Base-by-base conservation (phyloP, 2,797 vertebrate species). In the Manis crassicaudata region DNA sequence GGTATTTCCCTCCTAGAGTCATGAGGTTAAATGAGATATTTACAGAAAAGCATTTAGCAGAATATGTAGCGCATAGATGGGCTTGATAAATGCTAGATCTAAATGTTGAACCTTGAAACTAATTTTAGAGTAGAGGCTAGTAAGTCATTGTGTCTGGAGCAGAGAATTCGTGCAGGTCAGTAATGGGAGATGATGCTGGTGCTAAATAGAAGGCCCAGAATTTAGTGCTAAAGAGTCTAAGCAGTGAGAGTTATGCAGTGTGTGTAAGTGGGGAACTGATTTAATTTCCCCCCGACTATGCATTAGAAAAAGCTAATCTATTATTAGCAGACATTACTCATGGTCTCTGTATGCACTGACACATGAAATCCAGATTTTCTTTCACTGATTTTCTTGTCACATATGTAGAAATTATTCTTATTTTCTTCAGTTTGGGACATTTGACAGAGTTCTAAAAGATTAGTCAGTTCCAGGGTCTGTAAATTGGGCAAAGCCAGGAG, bases 371-470 rank as follows among this genome's bases (percentile, higher is more conserved):
- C 2, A 62, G 16, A 3, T 81, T 88, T 88, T 73, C 25, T 88
- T 90, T 72, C 40, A 2, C 5, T 76, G 80, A 16, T 62, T 79
- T 96, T 67, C 20, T 84, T 87, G 14, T 75, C 32, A 54, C 43
- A 6, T 29, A 11, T 52, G 0, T 86, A 81, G 23, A 88, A 75
- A 43, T 81, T 58, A 54, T 65, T 84, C 72, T 56, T 29, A 13
- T 63, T 80, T 83, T 76, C 56, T 92, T 94, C 52, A 58, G 6
- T 68, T 84, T 77, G 67, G 79, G 77, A 73, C 12, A 37, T 95
- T 98, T 95, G 54, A 96, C 95, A 96, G 97, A 96, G 81, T 96
- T 94, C 58, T 83, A 75, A 96, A 97, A 97, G 90, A 94, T 97
- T 97, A 97, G 97, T 96, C 96, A 89, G 82, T 84, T 93, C 93